Evolutionary conservation across 2,797 vertebrate genomes (phyloP).

Genomic region (Macropus fuliginosus): DNA sequence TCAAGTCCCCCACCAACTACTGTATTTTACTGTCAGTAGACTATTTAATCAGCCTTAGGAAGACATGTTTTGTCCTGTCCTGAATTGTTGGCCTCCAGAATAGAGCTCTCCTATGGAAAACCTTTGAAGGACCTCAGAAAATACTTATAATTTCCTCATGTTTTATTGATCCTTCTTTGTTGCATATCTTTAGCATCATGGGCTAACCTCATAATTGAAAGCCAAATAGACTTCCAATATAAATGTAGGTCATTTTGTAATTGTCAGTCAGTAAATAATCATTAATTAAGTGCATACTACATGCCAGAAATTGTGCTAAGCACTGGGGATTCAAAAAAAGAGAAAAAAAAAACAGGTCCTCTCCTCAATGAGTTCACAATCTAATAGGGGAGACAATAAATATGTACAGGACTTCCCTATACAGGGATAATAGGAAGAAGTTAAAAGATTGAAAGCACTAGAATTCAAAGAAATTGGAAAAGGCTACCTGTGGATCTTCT

Average conservation of each 20-base stretch:
- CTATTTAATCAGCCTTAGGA: slow-evolving; percentile 17
- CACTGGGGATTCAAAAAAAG: too few species aligned
- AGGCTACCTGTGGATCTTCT: too few species aligned
- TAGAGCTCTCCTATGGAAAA: background rate
- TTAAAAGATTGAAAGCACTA: too few species aligned
- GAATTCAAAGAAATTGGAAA: too few species aligned
- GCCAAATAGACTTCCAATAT: background rate
- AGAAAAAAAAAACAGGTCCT: too few species aligned
- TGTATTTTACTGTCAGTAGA: background rate
- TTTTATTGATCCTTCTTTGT: background rate
- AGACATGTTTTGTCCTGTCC: background rate
- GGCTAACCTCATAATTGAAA: background rate
- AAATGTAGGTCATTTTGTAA: background rate
- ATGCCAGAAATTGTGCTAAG: too few species aligned
- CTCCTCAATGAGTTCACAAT: too few species aligned
- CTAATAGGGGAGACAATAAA: too few species aligned
- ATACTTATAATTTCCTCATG: background rate
- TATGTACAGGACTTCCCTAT: too few species aligned
- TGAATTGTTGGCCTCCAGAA: background rate
- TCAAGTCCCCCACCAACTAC: background rate
- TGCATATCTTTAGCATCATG: background rate
- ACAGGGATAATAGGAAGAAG: too few species aligned
- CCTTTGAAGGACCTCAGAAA: background rate
- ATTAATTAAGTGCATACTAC: too few species aligned
- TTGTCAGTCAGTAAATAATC: too few species aligned